Conservation (phyloP, 2,888 invertebrate species). For the Agonopterix subpropinquella region DNA sequence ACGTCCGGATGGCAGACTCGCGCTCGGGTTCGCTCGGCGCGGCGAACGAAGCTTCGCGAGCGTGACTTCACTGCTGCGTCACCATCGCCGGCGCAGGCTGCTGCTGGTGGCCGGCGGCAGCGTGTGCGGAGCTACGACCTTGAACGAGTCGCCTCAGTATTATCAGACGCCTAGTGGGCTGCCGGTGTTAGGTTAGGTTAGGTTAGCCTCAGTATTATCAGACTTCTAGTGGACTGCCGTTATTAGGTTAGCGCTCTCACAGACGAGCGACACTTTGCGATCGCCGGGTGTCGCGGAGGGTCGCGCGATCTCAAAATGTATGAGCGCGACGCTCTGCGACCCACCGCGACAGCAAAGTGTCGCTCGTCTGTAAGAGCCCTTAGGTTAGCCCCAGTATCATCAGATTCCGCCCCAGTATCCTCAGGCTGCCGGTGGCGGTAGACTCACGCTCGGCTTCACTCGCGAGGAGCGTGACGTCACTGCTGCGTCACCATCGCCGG, state of each 20-base stretch:
- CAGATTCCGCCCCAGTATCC: no score
- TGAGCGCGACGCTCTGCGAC: no score
- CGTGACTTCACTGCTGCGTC: slow-evolving; percentile 68
- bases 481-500: slow-evolving; percentile 74
- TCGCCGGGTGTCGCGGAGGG: no score
- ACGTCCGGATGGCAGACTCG: slow-evolving; percentile 68
- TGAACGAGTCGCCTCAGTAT: slow-evolving; percentile 60
- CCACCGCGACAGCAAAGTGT: no score
- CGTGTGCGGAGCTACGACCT: slow-evolving; percentile 65
- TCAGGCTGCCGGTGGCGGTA: no score
- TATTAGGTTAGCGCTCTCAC: no score
- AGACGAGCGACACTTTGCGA: no score
- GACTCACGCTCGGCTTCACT: slow-evolving; percentile 72
- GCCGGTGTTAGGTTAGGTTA: slow-evolving; percentile 17
- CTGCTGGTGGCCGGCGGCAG: slow-evolving; percentile 68
- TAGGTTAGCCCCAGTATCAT: no score
- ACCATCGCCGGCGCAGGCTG: slow-evolving; percentile 71
- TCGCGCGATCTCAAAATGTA: no score
- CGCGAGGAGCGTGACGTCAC: slow-evolving; percentile 63
- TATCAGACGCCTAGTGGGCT: slow-evolving; percentile 59
- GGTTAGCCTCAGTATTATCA: neutral
- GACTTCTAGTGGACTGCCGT: no score
- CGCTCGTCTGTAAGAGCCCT: no score
- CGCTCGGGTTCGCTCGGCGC: slow-evolving; percentile 71
- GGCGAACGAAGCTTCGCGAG: slow-evolving; percentile 70